Percentiles rank a stretch among this genome's conserved stretches.
Evolutionary conservation across 2,113 vertebrate genomes (phyloP).

Genomic region (Antechinus flavipes): DNA sequence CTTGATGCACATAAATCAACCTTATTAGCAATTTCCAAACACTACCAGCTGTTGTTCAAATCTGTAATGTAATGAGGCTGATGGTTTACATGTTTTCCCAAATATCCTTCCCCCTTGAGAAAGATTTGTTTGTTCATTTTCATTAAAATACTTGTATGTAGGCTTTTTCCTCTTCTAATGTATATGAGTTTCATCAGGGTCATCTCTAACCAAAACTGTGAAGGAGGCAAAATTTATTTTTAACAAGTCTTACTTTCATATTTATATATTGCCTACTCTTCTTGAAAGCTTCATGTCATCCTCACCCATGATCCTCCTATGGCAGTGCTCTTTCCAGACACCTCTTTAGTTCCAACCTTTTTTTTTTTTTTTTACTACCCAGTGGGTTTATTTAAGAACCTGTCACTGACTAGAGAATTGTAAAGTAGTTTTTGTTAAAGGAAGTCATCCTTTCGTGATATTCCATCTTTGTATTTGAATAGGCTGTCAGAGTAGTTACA

Average conservation of each 20-base stretch:
- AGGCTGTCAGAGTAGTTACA: not conserved
- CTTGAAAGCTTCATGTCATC: not conserved
- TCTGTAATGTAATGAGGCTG: not conserved
- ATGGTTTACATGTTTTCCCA: not conserved
- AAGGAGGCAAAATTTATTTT: not conserved
- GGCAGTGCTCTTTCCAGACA: not conserved
- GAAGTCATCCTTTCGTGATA: not conserved
- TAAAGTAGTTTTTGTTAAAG: not conserved
- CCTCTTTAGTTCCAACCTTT: not conserved
- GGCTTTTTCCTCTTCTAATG: not conserved
- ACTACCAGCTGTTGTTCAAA: not conserved
- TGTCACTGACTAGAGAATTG: not conserved
- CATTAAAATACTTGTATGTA: no score
- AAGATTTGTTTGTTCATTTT: not conserved
- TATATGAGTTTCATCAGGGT: not conserved
- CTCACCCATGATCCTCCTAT: not conserved
- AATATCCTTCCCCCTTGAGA: not conserved
- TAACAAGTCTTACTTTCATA: not conserved
- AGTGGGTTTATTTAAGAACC: not conserved
- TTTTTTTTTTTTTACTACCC: not conserved
- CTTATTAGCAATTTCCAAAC: not conserved
- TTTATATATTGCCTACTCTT: not conserved
- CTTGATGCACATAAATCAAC: not conserved
- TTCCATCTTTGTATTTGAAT: not conserved
- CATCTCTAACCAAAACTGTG: not conserved